Base-by-base conservation (phyloP, 2,888 invertebrate genomes). In the Andrena camellia region DNA sequence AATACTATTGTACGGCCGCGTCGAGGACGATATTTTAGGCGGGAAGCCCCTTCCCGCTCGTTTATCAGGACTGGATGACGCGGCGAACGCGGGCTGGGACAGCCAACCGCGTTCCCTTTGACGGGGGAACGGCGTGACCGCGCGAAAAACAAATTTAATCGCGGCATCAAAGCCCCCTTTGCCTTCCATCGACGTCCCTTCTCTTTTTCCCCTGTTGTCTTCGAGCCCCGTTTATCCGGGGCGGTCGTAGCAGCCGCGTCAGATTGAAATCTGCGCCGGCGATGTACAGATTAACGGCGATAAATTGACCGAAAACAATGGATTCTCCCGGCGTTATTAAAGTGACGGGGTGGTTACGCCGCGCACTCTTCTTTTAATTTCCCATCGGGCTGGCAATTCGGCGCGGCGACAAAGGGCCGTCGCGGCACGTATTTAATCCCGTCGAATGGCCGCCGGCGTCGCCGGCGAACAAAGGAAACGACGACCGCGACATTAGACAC, bases 101-200 rank as follows among this genome's bases (percentile, higher is more conserved):
- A 35, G 59, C 26, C 35, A 17, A 29, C 54, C 8, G 17, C 57
- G 17, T 33, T 50, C 64, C 69, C 78, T 83, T 83, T 84, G 84
- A 78, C 75, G 59, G 8, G 35, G 31, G n/a, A 50, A 35, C 50
- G 60, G n/a, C 23, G 64, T 62, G 72, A 66, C 69, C 79, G 77
- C 74, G 71, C 50, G 68, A 66, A 84, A 83, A 83, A 83, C 78
- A 83, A 78, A 84, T 83, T 84, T 83, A 83, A 84, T 83, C 83
- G 72, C 60, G 7, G 20, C 63, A 23, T 73, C 78, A 72, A 72
- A 84, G 72, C 48, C 20, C 23, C 29, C 59, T 33, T 71, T 68
- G 50, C 10, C 57, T 35, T 35, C 20, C 60, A 33, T 52, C 67
- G 13, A 48, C 29, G 23, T 42, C 63, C 10, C 13, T 35, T 8